Evolutionary conservation across 2,797 vertebrate species (phyloP).

Genomic region (Epinephelus malabaricus): DNA sequence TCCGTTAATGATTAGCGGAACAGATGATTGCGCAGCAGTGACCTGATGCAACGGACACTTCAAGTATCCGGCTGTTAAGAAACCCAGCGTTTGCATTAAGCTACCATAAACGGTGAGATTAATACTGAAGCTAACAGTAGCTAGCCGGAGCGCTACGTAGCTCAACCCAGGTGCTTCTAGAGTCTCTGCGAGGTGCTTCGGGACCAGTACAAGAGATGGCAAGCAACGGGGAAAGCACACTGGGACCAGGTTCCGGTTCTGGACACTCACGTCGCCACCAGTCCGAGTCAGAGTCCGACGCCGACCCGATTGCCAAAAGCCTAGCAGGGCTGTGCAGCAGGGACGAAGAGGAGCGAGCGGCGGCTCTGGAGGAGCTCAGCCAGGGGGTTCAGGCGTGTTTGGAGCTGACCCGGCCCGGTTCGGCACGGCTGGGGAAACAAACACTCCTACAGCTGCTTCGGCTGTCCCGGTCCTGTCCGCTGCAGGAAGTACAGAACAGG

Average conservation of each 20-base stretch:
- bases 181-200: too few species aligned
- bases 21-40: slow-evolving; percentile 17
- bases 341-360: slow-evolving; percentile 74
- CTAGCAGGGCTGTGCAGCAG: slow-evolving; percentile 79
- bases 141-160: slow-evolving; percentile 25
- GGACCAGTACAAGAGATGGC: slow-evolving; percentile 59
- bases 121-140: slow-evolving; percentile 31
- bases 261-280: slow-evolving; percentile 23
- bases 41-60: not conserved
- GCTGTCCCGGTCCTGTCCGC: slow-evolving; percentile 80
- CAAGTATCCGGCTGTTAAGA: not conserved
- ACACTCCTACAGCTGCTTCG: slow-evolving; percentile 80
- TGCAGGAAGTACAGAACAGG: slow-evolving; percentile 72
- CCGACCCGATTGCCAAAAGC: slow-evolving; percentile 51
- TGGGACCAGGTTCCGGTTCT: slow-evolving; percentile 19
- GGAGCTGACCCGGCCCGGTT: slow-evolving; percentile 52
- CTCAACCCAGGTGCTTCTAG: slow-evolving; percentile 13
- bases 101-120: slow-evolving; percentile 2
- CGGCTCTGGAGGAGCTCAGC: slow-evolving; percentile 79
- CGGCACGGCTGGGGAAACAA: slow-evolving; percentile 59
- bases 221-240: slow-evolving; percentile 36
- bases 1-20: slow-evolving; percentile 35
- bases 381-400: slow-evolving; percentile 65
- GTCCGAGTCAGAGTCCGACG: slow-evolving; percentile 66
- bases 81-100: not conserved